phyloP scores from a whole-genome alignment of 2,797 vertebrate species.

The Pseudochirops cupreus region DNA sequence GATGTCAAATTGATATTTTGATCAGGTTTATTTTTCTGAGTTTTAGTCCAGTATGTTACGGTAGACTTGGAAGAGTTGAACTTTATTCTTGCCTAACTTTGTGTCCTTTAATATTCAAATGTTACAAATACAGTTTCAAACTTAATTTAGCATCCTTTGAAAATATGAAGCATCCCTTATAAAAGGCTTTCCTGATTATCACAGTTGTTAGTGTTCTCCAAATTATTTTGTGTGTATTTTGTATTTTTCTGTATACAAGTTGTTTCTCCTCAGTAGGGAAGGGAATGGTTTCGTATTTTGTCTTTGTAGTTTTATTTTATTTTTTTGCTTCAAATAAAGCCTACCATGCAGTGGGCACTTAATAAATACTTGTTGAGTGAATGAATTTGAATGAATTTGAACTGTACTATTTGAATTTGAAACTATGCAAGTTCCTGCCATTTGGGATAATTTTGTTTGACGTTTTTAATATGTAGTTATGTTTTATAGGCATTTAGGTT shows the following conservation, averaged over 20 bases:
- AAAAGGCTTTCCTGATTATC: not conserved
- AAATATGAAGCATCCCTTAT: not conserved
- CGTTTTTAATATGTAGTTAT: conserved; percentile 26
- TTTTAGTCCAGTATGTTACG: not conserved
- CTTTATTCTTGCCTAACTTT: conserved; percentile 21
- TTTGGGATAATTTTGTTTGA: not conserved
- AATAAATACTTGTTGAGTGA: not conserved
- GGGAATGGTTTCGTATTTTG: not conserved
- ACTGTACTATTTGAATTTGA: not conserved
- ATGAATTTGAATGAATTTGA: not conserved
- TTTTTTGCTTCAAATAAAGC: not conserved
- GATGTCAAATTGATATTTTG: not conserved
- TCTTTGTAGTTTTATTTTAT: not conserved
- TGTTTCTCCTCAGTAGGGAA: conserved; percentile 5
- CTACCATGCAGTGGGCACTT: not conserved
- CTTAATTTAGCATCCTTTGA: not conserved
- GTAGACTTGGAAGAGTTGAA: conserved; percentile 8
- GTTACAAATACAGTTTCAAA: conserved; percentile 10
- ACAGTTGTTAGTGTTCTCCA: conserved; percentile 12
- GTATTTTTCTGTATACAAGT: conserved; percentile 10
- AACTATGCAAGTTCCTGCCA: not conserved
- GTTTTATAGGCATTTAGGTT: conserved; percentile 5
- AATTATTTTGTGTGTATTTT: conserved; percentile 8
- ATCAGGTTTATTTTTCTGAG: not conserved
- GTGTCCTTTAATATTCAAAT: conserved; percentile 30